Evolutionary conservation across 2,888 invertebrate genomes (phyloP), one percentile per base, ranked within the genome.

Genomic region (Latrodectus hesperus): DNA sequence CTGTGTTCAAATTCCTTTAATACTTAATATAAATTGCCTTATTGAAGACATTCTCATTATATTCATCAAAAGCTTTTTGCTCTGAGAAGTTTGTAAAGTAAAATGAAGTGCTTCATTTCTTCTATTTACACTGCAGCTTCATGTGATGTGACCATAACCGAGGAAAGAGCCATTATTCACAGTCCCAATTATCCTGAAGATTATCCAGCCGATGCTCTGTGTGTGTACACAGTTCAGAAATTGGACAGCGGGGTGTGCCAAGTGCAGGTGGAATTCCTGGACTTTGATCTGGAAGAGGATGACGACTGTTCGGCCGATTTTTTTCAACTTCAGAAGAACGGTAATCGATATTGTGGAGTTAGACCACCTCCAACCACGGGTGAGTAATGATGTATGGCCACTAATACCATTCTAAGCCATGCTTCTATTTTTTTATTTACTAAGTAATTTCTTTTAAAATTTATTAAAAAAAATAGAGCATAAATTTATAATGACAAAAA

Each of bases 261-360:
- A n/a, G 88, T 91, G 1, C 86, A 89, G 60, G 67, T 91, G 0
- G 90, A 90, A 26, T 89, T 91, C 71, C 70, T 90, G 55, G 89
- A 90, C 67, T 89, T 91, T 51, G 91, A 91, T 81, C 68, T 91
- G 38, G 90, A 91, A 65, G 68, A 84, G 1, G 88, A 88, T 0
- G 38, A 76, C 0, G 90, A 88, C 49, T 91, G 91, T 53, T 70
- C 71, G 0, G 87, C 84, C 22, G 91, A 91, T 53, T 91, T 90
- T 73, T 80, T 91, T 49, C 84, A 87, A 22, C 79, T 91, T 52
- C 88, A 90, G 60, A 74, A 87, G 49, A 89, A 87, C 65, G 88
- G 88, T 22, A 84, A 90, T 51, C 75, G 82, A 26, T 77, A 88
- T 55, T 90, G 90, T 26, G 90, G 90, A 5, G 73, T 77, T 9